These are phyloP conservation scores for Chymomyza costata DNA, from an alignment of 1,140 invertebrate species.

Conservation along the genomic window DNA sequence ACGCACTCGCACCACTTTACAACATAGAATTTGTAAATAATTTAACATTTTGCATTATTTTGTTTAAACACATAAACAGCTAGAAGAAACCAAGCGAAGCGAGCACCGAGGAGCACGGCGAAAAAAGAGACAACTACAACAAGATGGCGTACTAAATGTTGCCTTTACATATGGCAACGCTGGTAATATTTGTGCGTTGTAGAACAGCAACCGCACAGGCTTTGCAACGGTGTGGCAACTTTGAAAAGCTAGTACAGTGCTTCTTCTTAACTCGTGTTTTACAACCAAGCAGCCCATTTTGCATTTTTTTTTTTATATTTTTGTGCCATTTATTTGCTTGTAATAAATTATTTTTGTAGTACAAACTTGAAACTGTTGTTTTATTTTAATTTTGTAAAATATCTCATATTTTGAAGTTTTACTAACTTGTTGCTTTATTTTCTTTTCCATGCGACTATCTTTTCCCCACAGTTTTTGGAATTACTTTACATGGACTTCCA, in stretches of 20 bases:
- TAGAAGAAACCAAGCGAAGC: slow-evolving; percentile 27
- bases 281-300: slow-evolving; percentile 27
- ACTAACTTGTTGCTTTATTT: slow-evolving; percentile 45
- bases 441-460: slow-evolving; percentile 22
- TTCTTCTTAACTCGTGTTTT: slow-evolving; percentile 37
- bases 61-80: slow-evolving; percentile 10
- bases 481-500: slow-evolving; percentile 31
- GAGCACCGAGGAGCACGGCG: slow-evolving; percentile 53
- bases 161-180: slow-evolving; percentile 12
- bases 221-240: slow-evolving; percentile 18
- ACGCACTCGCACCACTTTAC: too few relatives aligned
- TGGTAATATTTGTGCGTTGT: too few relatives aligned
- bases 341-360: slow-evolving; percentile 19
- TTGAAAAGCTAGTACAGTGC: slow-evolving; percentile 24
- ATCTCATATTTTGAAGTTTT: slow-evolving; percentile 1
- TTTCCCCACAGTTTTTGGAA: slow-evolving; percentile 28
- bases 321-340: slow-evolving; percentile 33
- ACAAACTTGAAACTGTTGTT: slow-evolving; percentile 36
- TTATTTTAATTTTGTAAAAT: slow-evolving; percentile 32
- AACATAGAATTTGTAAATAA: too few relatives aligned
- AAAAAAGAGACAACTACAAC: slow-evolving; percentile 32
- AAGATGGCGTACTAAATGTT: slow-evolving; percentile 47
- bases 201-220: slow-evolving; percentile 5
- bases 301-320: slow-evolving; percentile 16
- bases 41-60: too few relatives aligned